These are phyloP conservation scores for Chirona hameri DNA, from an alignment of 2,888 invertebrate genomes.

Conservation along the genomic window DNA sequence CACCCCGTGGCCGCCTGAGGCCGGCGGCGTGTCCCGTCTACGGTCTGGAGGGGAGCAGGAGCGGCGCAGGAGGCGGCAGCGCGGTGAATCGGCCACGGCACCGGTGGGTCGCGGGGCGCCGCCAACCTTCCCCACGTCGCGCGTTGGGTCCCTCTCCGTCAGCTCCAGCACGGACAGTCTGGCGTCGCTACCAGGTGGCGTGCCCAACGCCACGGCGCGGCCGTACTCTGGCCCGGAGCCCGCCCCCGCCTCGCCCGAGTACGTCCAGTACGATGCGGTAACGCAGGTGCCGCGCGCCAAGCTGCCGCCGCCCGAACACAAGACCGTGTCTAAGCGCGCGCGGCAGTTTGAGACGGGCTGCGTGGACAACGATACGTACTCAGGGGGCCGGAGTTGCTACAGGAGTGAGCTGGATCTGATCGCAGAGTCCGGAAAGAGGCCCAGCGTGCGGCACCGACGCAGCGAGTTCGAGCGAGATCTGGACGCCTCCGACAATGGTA, in stretches of 20 bases:
- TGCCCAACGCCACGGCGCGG: neutral
- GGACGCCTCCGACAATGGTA: conserved; percentile 3
- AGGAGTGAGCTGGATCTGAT: neutral
- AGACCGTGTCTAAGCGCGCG: conserved; percentile 63
- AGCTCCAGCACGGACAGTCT: neutral
- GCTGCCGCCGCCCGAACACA: conserved; percentile 8
- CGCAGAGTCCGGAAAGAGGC: no score
- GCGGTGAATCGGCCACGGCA: conserved; percentile 26
- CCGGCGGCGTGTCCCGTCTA: conserved; percentile 30
- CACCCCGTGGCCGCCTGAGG: conserved; percentile 65
- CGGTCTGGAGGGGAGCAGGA: neutral
- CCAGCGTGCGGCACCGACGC: neutral
- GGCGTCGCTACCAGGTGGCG: neutral
- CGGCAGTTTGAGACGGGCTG: conserved; percentile 67
- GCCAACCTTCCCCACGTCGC: conserved; percentile 31
- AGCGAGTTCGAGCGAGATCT: neutral
- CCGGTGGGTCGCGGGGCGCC: conserved; percentile 8
- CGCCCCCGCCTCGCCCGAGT: neutral
- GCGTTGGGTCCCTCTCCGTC: neutral
- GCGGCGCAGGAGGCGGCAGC: conserved; percentile 41
- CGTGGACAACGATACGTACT: conserved; percentile 56
- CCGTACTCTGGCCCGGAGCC: neutral
- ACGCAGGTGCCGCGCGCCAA: conserved; percentile 29
- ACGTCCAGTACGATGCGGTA: conserved; percentile 26
- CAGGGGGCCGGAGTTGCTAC: neutral